Conservation (phyloP, 2,888 invertebrate genomes). For the Ichneumoninae sp. region DNA sequence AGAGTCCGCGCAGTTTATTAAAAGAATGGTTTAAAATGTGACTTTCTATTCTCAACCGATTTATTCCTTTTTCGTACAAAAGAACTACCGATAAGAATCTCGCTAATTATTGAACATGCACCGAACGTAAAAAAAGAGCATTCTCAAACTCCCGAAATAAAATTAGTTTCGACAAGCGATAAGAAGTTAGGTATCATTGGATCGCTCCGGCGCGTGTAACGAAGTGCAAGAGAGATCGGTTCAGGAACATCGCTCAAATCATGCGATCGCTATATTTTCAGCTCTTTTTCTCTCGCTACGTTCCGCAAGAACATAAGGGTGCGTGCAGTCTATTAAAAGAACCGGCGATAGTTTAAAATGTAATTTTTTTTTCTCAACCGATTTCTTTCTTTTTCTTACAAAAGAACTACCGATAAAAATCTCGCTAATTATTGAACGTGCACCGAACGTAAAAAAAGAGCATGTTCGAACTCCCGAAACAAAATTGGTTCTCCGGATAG, state of each 20-base stretch:
- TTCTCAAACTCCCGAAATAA: not conserved
- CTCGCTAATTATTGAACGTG: not conserved
- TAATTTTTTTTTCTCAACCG: constrained; percentile 13
- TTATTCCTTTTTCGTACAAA: not conserved
- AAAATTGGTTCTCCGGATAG: not conserved
- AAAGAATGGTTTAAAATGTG: not conserved
- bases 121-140: not conserved
- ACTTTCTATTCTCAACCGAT: not conserved
- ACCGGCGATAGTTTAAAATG: constrained; percentile 2
- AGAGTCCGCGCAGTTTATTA: constrained; percentile 43
- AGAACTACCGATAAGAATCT: constrained; percentile 3
- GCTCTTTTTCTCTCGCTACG: constrained; percentile 41
- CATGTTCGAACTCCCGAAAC: not conserved
- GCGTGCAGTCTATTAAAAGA: not conserved
- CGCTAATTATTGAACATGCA: not conserved
- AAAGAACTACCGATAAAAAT: constrained; percentile 8
- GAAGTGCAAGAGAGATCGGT: constrained; percentile 26
- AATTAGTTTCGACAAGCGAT: constrained; percentile 11
- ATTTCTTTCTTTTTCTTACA: not conserved
- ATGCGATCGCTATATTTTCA: constrained; percentile 35
- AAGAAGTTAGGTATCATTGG: constrained; percentile 20
- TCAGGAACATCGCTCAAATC: constrained; percentile 9
- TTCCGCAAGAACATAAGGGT: not conserved
- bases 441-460: not conserved
- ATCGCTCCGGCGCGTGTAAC: not conserved